Conservation (phyloP, 2,113 vertebrate genomes). For the Talpa occidentalis region DNA sequence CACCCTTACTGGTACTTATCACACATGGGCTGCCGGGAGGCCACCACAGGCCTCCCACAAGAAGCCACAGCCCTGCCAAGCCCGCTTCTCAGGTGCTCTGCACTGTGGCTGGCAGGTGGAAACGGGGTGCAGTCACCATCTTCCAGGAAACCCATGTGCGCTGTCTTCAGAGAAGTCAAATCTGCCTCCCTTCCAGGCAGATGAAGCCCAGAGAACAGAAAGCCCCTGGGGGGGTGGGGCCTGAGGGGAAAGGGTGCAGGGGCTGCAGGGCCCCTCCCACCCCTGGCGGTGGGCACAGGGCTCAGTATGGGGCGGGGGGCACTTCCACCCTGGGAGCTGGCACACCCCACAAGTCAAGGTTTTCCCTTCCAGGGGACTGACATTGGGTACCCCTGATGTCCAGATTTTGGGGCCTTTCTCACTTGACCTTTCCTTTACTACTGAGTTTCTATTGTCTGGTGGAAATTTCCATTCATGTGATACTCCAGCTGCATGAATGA, state of each 20-base stretch:
- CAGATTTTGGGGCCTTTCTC: too few species aligned
- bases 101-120: neutral
- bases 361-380: neutral
- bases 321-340: accelerated
- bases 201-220: neutral
- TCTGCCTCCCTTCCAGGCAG: neutral
- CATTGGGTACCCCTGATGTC: accelerated
- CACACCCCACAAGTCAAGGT: neutral
- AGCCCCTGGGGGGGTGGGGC: too few species aligned
- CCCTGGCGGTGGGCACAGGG: too few species aligned
- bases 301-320: neutral
- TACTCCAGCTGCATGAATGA: neutral
- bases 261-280: too few species aligned
- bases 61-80: neutral
- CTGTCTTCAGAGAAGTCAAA: neutral
- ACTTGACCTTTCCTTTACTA: neutral
- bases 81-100: neutral
- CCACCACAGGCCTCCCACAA: neutral
- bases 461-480: neutral
- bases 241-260: too few species aligned
- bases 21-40: neutral
- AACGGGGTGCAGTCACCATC: neutral
- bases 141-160: neutral
- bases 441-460: neutral
- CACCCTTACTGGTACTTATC: too few species aligned